phyloP scores from a whole-genome alignment of 92 coral and sea anemone genomes.

The Actinernus sp. region DNA sequence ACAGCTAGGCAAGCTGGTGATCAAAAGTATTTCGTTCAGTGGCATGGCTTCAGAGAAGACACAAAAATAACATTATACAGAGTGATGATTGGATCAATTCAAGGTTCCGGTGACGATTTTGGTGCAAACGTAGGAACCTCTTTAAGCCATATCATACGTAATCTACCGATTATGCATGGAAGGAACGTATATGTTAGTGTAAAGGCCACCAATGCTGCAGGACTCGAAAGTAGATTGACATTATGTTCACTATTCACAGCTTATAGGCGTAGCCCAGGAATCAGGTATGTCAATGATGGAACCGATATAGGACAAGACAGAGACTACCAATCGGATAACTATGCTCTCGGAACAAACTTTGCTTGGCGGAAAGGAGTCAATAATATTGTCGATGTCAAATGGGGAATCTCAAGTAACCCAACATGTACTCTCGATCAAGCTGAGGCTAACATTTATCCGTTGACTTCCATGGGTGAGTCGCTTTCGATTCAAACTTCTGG shows the following conservation, averaged over 20 bases:
- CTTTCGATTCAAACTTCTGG: conserved; percentile 81
- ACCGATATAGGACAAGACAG: conserved; percentile 42
- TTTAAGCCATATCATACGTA: conserved; percentile 63
- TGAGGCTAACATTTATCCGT: conserved; percentile 73
- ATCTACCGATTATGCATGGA: conserved; percentile 79
- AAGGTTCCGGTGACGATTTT: conserved; percentile 88
- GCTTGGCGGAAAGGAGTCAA: conserved; percentile 45
- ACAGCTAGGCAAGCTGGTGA: conserved; percentile 86
- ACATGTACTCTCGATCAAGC: conserved; percentile 75
- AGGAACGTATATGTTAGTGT: conserved; percentile 80
- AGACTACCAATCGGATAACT: conserved; percentile 78
- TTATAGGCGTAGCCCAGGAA: conserved; percentile 70
- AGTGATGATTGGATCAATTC: conserved; percentile 81
- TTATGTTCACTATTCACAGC: conserved; percentile 79
- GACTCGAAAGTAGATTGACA: conserved; percentile 77
- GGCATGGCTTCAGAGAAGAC: conserved; percentile 88
- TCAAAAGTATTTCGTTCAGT: conserved; percentile 82
- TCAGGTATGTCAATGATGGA: conserved; percentile 86
- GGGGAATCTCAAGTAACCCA: conserved; percentile 83
- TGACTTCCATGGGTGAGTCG: conserved; percentile 85
- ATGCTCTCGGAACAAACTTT: conserved; percentile 79
- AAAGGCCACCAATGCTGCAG: conserved; percentile 83
- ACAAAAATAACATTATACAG: conserved; percentile 72
- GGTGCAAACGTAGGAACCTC: conserved; percentile 70
- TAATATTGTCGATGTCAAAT: conserved; percentile 65